phyloP scores from a whole-genome alignment of 1,140 invertebrate species.

The Nixonia krombeini region DNA sequence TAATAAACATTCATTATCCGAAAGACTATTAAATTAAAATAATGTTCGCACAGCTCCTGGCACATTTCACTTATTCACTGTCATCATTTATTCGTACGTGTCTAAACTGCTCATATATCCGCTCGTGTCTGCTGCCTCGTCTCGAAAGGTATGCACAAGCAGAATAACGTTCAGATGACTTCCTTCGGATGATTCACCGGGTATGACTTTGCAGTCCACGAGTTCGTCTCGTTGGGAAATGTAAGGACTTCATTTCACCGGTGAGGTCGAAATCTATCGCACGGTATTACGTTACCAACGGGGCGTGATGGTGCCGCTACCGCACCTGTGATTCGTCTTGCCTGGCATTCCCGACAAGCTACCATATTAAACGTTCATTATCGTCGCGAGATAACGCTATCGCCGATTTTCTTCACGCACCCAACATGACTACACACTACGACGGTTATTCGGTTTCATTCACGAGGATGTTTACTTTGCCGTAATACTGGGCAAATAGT shows the following conservation, averaged over 20 bases:
- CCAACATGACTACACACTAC: no score
- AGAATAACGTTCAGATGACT: slow-evolving; percentile 30
- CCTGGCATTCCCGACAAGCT: neutral
- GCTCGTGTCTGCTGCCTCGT: neutral
- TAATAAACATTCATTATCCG: neutral
- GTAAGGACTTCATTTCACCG: neutral
- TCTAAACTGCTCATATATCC: neutral
- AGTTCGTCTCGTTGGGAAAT: slow-evolving; percentile 1
- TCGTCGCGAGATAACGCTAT: neutral
- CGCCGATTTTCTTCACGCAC: no score
- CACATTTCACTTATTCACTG: neutral
- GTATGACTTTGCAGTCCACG: neutral
- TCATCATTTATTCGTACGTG: slow-evolving; percentile 1
- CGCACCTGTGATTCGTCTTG: slow-evolving; percentile 46
- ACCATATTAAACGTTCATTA: neutral
- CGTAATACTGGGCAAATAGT: no score
- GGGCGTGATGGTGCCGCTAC: neutral
- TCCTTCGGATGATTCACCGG: slow-evolving; percentile 49
- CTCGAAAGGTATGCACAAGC: neutral
- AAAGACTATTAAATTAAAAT: neutral
- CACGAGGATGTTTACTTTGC: no score
- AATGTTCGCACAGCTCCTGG: no score
- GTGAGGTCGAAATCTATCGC: slow-evolving; percentile 28
- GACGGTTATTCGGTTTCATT: no score
- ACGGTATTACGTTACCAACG: slow-evolving; percentile 53